Percentiles rank a stretch among this genome's conserved stretches.
Evolutionary conservation across 2,888 invertebrate genomes (phyloP).

Genomic region (Sericinus montela): DNA sequence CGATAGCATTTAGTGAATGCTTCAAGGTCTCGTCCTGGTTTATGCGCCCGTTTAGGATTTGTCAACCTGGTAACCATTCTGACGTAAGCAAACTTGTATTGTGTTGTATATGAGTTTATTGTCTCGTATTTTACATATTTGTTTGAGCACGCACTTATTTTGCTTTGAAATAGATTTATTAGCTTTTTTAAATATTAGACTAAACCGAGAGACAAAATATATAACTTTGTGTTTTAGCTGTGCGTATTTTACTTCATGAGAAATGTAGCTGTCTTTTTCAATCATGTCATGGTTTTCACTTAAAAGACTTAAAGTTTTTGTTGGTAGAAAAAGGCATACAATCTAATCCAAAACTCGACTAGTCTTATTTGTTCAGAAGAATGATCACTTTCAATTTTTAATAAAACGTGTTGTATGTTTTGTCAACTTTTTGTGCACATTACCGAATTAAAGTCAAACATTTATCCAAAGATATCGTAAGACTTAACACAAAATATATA

Average conservation of each 20-base stretch:
- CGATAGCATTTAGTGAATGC: conserved; percentile 73
- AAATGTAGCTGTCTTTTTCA: conserved; percentile 12
- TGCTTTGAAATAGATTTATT: too few relatives aligned
- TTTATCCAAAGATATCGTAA: too few relatives aligned
- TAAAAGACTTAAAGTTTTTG: conserved; percentile 2
- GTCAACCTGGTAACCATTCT: conserved; percentile 65
- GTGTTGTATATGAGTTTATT: conserved; percentile 38
- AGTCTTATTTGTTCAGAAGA: conserved; percentile 1
- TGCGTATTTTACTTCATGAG: conserved; percentile 1
- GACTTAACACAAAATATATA: too few relatives aligned
- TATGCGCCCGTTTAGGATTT: conserved; percentile 66
- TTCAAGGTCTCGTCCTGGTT: conserved; percentile 76
- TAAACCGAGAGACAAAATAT: too few relatives aligned
- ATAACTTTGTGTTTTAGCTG: too few relatives aligned
- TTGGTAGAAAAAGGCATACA: neutral
- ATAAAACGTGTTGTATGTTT: neutral
- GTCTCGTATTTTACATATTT: conserved; percentile 27
- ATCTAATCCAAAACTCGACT: neutral
- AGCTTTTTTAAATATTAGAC: too few relatives aligned
- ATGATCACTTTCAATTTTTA: conserved; percentile 1
- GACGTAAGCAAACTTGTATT: conserved; percentile 55
- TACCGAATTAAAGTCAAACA: too few relatives aligned
- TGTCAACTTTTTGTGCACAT: too few relatives aligned
- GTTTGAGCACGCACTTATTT: neutral
- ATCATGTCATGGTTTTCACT: conserved; percentile 9